Conservation (phyloP, 2,113 vertebrate genomes). For the Percina caprodes region DNA sequence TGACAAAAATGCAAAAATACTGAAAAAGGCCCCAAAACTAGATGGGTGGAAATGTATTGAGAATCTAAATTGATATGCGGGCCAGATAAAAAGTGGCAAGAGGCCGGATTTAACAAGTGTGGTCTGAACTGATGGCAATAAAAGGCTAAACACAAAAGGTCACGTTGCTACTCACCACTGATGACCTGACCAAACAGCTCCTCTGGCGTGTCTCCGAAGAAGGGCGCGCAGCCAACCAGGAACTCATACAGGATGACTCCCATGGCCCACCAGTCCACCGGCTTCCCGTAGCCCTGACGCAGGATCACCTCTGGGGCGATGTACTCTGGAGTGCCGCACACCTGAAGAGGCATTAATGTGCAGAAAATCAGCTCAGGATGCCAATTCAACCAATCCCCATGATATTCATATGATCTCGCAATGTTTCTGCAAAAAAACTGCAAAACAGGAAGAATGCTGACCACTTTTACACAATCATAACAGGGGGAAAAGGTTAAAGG, state of each 20-base stretch:
- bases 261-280: slow-evolving; percentile 99
- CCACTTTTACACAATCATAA: background rate
- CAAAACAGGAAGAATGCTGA: background rate
- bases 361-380: background rate
- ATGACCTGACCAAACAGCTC: slow-evolving; percentile 98
- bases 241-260: slow-evolving; percentile 97
- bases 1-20: too few species aligned
- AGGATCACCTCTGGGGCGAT: slow-evolving; percentile 98
- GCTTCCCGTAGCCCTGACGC: slow-evolving; percentile 96
- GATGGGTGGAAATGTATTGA: too few species aligned
- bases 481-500: too few species aligned
- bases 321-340: slow-evolving; percentile 97
- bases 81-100: too few species aligned
- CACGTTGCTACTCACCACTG: slow-evolving; percentile 87
- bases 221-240: slow-evolving; percentile 94
- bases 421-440: background rate
- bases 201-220: slow-evolving; percentile 97
- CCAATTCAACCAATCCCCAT: background rate
- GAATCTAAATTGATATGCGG: too few species aligned
- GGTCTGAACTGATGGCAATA: background rate
- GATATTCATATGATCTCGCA: background rate
- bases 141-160: background rate
- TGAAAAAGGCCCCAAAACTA: too few species aligned
- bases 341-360: slow-evolving; percentile 77
- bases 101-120: too few species aligned